Conservation (phyloP, 2,888 invertebrate species). For the Bugulina stolonifera region DNA sequence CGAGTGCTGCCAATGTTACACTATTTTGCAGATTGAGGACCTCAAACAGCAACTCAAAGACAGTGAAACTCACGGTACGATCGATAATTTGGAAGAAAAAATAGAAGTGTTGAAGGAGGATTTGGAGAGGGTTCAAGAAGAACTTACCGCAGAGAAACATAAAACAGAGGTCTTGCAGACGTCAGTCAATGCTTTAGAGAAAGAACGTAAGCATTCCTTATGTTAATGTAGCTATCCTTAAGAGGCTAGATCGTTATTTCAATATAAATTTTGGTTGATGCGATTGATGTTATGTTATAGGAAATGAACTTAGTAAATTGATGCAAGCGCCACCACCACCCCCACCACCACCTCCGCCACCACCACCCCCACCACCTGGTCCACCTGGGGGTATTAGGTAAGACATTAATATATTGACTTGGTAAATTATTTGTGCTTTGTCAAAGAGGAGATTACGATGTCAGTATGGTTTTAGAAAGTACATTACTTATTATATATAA, state of each 20-base stretch:
- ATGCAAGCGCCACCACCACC: slow-evolving; percentile 12
- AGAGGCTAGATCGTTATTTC: too few species aligned
- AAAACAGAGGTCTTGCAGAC: not conserved
- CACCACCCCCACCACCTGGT: slow-evolving; percentile 27
- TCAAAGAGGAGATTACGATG: too few species aligned
- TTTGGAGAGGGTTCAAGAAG: not conserved
- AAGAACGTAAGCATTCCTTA: not conserved
- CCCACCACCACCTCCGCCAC: slow-evolving; percentile 28
- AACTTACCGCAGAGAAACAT: not conserved
- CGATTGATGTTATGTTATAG: not conserved
- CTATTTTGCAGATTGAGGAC: slow-evolving; percentile 7
- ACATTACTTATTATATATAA: too few species aligned
- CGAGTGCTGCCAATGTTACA: too few species aligned
- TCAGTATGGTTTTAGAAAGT: too few species aligned
- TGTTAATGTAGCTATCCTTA: not conserved
- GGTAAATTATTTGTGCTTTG: too few species aligned
- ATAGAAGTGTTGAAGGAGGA: slow-evolving; percentile 9
- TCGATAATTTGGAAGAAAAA: slow-evolving; percentile 19
- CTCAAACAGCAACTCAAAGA: slow-evolving; percentile 10
- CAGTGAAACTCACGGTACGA: not conserved
- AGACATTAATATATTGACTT: too few species aligned
- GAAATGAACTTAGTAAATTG: not conserved
- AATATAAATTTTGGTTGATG: too few species aligned
- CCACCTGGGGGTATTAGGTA: slow-evolving; percentile 26
- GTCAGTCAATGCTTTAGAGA: not conserved